Base-by-base conservation (phyloP, 2,888 invertebrate genomes). In the Hedychridium roseum region DNA sequence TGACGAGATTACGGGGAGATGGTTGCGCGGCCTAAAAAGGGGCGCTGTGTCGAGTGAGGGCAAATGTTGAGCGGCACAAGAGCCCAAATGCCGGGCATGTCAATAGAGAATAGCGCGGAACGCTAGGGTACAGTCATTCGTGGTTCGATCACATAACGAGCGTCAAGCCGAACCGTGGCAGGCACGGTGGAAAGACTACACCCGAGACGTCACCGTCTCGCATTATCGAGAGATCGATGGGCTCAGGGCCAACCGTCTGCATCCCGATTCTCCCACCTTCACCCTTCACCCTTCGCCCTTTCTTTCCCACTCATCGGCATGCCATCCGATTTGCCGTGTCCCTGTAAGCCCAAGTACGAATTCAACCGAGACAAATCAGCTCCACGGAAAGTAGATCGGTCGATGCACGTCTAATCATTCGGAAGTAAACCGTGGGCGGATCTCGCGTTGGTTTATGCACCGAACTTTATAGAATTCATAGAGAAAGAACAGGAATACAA, bases 161-260 rank as follows among this genome's bases (percentile, higher is more conserved):
- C 47, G 36, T 48, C 61, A 65, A 63, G 57, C 56, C 50, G 49
- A 66, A 66, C 66, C 66, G 71, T 70, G 70, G 61, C 71, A 70
- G 71, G 69, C 51, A 71, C 68, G 60, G 60, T 59, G 52, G 54
- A 58, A 58, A 62, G 53, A 50, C 52, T 54, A 62, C 46, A 56
- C 56, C n/a, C 60, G 59, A 57, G 63, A 67, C 70, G 58, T 70
- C 71, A 57, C 60, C 61, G 57, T 69, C 58, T 56, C 57, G 57
- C 55, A 68, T 71, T 68, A 65, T 66, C 60, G 54, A 54, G 57
- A 69, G 69, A 73, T 75, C 70, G 68, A 74, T 73, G 55, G 60
- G 61, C 66, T 65, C 71, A 67, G 47, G 65, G 71, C 64, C 69
- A 65, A 70, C 68, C 56, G 50, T 30, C 42, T n/a, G n/a, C 40